Percentiles rank a stretch among this genome's conserved stretches.
Evolutionary conservation across 2,888 invertebrate genomes (phyloP).

Genomic region (Barypeithes pellucidus): DNA sequence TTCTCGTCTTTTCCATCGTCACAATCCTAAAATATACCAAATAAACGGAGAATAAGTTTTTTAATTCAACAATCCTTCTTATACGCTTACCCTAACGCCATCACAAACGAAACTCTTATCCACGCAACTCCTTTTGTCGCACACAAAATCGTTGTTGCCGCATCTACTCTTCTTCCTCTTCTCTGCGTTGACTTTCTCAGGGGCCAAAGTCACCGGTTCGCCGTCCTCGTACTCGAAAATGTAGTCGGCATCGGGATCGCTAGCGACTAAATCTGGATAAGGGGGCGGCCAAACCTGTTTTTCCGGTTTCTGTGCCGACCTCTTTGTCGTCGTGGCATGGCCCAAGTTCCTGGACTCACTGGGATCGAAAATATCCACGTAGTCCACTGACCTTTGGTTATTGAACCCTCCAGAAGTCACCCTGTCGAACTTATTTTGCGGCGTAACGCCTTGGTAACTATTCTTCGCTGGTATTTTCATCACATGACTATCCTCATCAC

Average conservation of each 20-base stretch:
- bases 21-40: slow-evolving; percentile 71
- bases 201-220: slow-evolving; percentile 59
- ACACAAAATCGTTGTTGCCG: slow-evolving; percentile 70
- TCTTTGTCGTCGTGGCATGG: slow-evolving; percentile 55
- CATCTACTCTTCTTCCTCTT: slow-evolving; percentile 54
- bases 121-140: slow-evolving; percentile 71
- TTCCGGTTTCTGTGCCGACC: slow-evolving; percentile 33
- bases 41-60: not conserved
- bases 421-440: slow-evolving; percentile 43
- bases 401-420: slow-evolving; percentile 40
- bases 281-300: slow-evolving; percentile 62
- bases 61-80: not conserved
- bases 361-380: slow-evolving; percentile 58
- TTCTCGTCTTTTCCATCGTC: slow-evolving; percentile 74
- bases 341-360: slow-evolving; percentile 43
- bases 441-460: slow-evolving; percentile 14
- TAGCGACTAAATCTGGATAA: slow-evolving; percentile 58
- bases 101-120: slow-evolving; percentile 74
- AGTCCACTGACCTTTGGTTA: slow-evolving; percentile 52
- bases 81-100: slow-evolving; percentile 70
- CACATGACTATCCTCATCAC: slow-evolving; percentile 19
- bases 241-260: slow-evolving; percentile 66
- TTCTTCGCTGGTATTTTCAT: slow-evolving; percentile 36
- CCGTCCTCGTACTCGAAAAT: slow-evolving; percentile 66
- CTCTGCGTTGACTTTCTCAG: slow-evolving; percentile 57